Base-by-base conservation (phyloP, 2,888 invertebrate genomes). In the Agrochola litura region DNA sequence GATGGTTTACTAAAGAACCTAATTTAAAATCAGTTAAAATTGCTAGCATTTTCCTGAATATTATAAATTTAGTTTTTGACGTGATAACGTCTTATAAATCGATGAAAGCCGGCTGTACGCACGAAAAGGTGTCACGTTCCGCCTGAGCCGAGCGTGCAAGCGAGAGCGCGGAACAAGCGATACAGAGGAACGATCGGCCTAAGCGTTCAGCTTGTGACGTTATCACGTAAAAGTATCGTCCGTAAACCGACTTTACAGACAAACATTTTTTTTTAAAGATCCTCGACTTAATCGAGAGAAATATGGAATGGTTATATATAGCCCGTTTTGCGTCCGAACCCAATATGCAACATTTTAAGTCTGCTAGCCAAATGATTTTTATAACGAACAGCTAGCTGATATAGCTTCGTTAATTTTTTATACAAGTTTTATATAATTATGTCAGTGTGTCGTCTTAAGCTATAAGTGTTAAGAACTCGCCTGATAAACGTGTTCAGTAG, bases 401-500 rank as follows among this genome's bases (percentile, higher is more conserved):
- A 14, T 71, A 79, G 80, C 84, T 84, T 71, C 37, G 64, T 84
- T 73, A 58, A n/a, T 75, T 75, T 79, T 82, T 63, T 86, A 83
- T 76, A 76, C 64, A 65, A 56, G 63, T 61, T 75, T 76, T 58
- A 73, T 75, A 72, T 60, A 54, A 81, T 69, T 71, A 72, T 76
- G 66, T 82, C 72, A 37, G 73, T 79, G 85, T 86, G 71, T 85
- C 77, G 75, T 85, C 30, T 58, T 85, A 76, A 72, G 81, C 83
- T 83, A 14, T 79, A 84, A 82, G 80, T 84, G 82, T 86, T 82
- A 87, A 73, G 71, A 68, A 69, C 61, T 84, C 81, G 88, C 86
- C 87, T 88, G 83, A 86, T 78, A 41, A 69, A 73, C 79, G 88
- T 89, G 88, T 89, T 89, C 88, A 89, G 89, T 89, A 88, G 89